A percentile compares a stretch with the other conserved stretches of the same genome.
Evolutionary conservation across 2,113 vertebrate species (phyloP).

Genomic region (Psilopsiagon aymara): DNA sequence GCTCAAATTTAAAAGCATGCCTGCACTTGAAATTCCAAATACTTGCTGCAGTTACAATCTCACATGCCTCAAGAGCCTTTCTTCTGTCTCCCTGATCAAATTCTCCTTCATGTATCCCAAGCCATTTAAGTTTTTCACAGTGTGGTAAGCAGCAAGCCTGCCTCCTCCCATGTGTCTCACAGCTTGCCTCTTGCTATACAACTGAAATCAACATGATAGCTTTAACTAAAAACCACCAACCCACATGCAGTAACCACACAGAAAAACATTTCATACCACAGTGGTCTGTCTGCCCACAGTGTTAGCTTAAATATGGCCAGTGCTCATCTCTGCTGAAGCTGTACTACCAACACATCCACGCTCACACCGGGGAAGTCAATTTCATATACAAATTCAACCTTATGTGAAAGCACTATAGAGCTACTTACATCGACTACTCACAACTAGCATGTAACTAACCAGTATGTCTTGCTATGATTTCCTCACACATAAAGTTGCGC

Average conservation of each 20-base stretch:
- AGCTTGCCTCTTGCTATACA: neutral
- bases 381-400: neutral
- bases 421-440: accelerated
- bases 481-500: accelerated
- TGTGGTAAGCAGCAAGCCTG: neutral
- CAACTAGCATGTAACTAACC: accelerated
- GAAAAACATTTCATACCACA: neutral
- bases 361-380: accelerated
- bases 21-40: neutral
- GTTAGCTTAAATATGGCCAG: neutral
- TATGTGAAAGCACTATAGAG: neutral
- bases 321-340: accelerated
- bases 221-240: accelerated
- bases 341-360: neutral
- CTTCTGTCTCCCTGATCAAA: neutral
- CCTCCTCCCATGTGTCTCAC: neutral
- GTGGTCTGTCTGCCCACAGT: accelerated
- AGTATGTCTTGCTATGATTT: accelerated
- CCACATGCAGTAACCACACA: neutral
- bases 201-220: accelerated
- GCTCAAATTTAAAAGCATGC: neutral
- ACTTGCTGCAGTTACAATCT: neutral
- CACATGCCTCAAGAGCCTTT: neutral
- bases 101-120: neutral
- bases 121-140: accelerated